Evolutionary conservation across 2,888 invertebrate species (phyloP), one percentile per base, ranked within the genome.

Genomic region (Amblyteles armatorius): DNA sequence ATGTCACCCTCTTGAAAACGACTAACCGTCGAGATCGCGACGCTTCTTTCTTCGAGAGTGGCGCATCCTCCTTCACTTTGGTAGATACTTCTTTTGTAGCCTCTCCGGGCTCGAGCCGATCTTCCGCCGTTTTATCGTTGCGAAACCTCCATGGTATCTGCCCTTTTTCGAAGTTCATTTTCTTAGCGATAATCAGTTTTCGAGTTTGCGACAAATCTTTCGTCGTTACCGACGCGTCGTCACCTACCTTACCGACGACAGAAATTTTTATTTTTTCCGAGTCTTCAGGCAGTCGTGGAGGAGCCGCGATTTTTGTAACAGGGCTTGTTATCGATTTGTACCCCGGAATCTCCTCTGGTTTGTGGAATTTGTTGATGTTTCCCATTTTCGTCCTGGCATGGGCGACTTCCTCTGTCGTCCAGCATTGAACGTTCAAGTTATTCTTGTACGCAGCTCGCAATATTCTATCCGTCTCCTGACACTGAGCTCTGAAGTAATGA

Each of bases 1-100:
- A 92, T 0, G 92, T 92, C 16, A 92, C 88, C 78, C 90, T 86
- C 40, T 91, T 92, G 22, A 92, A 92, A 82, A 90, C 86, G 0
- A 89, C 85, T 33, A 89, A 79, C 81, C 90, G 89, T 60, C 90
- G 88, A 1, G 91, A 87, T 78, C 89, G 87, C 36, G 84, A 85
- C 9, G 79, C 65, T 57, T 91, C 90, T 19, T n/a, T 63, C 16
- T 33, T 63, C 7, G 29, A 29, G 3, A 60, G 6, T 60, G 60
- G 60, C 60, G 22, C 26, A 5, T 29, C 60, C 9, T 60, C 60
- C 29, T 60, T 60, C 16, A 2, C 60, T 29, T 4, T 16, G 4
- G 29, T 1, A 13, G 26, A 6, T 60, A 3, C 26, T 22, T 60
- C 26, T 22, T 82, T 44, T 19, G 13, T 29, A 2, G n/a, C 13